Conservation (phyloP, 2,888 invertebrate genomes). For the Macaria notata region DNA sequence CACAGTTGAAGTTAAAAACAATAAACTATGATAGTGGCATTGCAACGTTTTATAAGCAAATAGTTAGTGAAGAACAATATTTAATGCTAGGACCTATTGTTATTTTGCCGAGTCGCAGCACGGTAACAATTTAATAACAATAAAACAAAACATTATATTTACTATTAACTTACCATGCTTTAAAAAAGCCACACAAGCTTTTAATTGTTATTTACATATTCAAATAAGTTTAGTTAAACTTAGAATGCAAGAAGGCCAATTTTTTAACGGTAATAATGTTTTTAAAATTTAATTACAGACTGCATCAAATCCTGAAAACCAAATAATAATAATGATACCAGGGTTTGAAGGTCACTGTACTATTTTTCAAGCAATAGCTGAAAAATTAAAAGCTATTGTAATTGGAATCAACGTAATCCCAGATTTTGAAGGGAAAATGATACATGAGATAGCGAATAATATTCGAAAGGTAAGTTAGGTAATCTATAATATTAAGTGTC, state of each 20-base stretch:
- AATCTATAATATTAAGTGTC: not conserved
- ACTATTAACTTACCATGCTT: no score
- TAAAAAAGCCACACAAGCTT: no score
- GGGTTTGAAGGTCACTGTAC: slow-evolving; percentile 57
- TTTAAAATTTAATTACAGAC: no score
- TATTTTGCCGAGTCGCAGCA: slow-evolving; percentile 39
- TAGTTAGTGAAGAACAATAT: slow-evolving; percentile 41
- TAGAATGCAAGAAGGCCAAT: no score
- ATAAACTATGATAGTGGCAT: slow-evolving; percentile 30
- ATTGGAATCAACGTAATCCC: slow-evolving; percentile 46
- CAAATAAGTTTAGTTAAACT: slow-evolving; percentile 29
- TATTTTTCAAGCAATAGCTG: slow-evolving; percentile 41
- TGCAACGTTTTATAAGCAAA: slow-evolving; percentile 41
- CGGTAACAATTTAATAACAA: slow-evolving; percentile 30
- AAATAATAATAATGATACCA: slow-evolving; percentile 48
- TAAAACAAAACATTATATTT: no score
- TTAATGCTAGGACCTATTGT: slow-evolving; percentile 36
- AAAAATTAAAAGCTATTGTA: slow-evolving; percentile 50
- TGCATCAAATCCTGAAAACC: no score
- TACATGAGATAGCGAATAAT: slow-evolving; percentile 46
- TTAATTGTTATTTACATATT: no score
- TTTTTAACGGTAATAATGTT: no score
- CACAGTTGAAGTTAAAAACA: slow-evolving; percentile 9
- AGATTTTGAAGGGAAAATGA: slow-evolving; percentile 44
- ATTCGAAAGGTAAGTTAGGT: slow-evolving; percentile 43